Evolutionary conservation across 2,888 invertebrate genomes (phyloP).

Genomic region (Sabatieria punctata): DNA sequence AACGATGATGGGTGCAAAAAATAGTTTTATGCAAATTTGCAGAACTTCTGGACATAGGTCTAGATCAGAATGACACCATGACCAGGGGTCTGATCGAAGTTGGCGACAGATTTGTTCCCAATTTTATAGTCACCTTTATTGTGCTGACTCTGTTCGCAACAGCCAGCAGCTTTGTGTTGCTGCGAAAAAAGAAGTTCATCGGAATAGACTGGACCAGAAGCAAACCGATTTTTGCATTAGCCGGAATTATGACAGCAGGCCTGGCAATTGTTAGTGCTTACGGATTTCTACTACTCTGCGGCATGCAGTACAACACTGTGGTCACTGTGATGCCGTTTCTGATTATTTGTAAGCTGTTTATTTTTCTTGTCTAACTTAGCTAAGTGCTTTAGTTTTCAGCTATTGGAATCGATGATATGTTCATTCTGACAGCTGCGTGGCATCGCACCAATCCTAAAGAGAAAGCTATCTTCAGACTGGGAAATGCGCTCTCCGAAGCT

Average conservation of each 20-base stretch:
- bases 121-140: constrained; percentile 12
- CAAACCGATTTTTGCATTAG: constrained; percentile 24
- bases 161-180: background rate
- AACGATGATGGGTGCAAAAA: no score
- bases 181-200: constrained; percentile 9
- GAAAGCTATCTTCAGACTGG: constrained; percentile 65
- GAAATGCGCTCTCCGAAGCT: constrained; percentile 69
- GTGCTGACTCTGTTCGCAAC: background rate
- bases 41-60: constrained; percentile 26
- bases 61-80: constrained; percentile 25
- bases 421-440: constrained; percentile 92
- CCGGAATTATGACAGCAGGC: constrained; percentile 23
- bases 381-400: no score
- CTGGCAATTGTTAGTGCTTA: constrained; percentile 23
- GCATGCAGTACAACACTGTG: constrained; percentile 25
- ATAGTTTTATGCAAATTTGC: constrained; percentile 4
- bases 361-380: no score
- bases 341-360: constrained; percentile 18
- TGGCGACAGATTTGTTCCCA: constrained; percentile 14
- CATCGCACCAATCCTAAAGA: constrained; percentile 52
- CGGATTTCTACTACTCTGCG: constrained; percentile 24
- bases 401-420: no score
- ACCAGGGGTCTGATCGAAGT: constrained; percentile 25
- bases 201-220: constrained; percentile 26
- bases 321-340: constrained; percentile 29